These are phyloP conservation scores for Sclerodermus sp. DNA, from an alignment of 2,888 invertebrate genomes.

Conservation along the genomic window DNA sequence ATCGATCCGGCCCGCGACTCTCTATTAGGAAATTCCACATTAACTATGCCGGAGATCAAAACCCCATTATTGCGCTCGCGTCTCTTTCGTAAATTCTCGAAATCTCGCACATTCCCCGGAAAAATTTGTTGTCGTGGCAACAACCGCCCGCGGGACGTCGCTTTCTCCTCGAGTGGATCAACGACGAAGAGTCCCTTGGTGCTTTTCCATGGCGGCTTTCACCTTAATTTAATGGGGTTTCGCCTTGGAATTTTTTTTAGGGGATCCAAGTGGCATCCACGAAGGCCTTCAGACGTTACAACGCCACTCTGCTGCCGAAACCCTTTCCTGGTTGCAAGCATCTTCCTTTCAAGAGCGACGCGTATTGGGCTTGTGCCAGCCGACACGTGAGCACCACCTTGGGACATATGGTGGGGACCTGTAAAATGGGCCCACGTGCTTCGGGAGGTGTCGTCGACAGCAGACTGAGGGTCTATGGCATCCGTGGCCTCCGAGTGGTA, in stretches of 20 bases:
- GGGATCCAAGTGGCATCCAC: constrained; percentile 63
- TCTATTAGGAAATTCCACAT: no score
- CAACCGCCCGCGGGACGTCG: no score
- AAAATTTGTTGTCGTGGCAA: no score
- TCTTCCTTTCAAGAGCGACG: constrained; percentile 65
- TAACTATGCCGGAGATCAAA: no score
- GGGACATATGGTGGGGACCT: constrained; percentile 62
- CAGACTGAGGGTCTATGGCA: constrained; percentile 59
- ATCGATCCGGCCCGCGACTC: no score
- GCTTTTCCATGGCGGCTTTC: no score
- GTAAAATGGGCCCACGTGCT: constrained; percentile 59
- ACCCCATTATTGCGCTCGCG: no score
- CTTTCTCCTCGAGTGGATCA: no score
- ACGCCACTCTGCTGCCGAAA: constrained; percentile 60
- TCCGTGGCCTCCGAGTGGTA: constrained; percentile 62
- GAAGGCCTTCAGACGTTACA: constrained; percentile 61
- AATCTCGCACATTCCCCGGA: no score
- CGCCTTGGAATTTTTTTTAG: constrained; percentile 57
- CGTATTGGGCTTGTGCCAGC: constrained; percentile 76
- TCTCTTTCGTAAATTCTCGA: no score
- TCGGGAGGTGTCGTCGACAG: constrained; percentile 59
- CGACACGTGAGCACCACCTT: constrained; percentile 71
- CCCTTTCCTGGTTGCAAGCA: constrained; percentile 72
- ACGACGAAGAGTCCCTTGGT: no score
- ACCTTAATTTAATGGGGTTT: not conserved